Evolutionary conservation across 1,140 invertebrate genomes (phyloP).

Genomic region (Caenorhabditis elegans): DNA sequence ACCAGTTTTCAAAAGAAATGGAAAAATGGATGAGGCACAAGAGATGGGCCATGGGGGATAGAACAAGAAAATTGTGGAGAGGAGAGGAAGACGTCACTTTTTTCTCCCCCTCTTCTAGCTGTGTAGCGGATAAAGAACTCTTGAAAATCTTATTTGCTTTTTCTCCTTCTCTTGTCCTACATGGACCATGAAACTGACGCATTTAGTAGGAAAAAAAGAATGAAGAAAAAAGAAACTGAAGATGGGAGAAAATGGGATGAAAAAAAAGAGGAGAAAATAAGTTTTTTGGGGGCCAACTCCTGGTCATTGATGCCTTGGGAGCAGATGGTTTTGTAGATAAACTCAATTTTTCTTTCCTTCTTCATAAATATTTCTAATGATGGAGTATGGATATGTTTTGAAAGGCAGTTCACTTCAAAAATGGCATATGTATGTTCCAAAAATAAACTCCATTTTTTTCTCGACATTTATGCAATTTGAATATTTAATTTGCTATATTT

Average conservation of each 20-base stretch:
- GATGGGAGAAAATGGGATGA: background rate
- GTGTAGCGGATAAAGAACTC: conserved; percentile 28
- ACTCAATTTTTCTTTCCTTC: background rate
- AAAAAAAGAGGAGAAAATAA: background rate
- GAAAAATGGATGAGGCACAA: background rate
- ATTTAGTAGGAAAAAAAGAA: background rate
- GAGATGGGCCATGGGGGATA: background rate
- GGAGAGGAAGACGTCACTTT: background rate
- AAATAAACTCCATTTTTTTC: no score
- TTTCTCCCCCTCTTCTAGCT: no score
- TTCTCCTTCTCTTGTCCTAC: background rate
- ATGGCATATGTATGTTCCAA: no score
- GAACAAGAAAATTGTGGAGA: background rate
- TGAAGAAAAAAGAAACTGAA: background rate
- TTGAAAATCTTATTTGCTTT: conserved; percentile 32
- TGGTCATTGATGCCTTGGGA: conserved; percentile 13
- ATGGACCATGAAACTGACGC: conserved; percentile 26
- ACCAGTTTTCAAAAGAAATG: background rate
- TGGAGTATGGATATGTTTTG: background rate
- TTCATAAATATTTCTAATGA: background rate
- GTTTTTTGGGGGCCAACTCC: conserved; percentile 4
- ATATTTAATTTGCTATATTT: no score
- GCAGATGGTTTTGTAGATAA: background rate
- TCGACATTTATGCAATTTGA: no score
- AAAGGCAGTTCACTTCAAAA: no score